Base-by-base conservation (phyloP, 1,140 invertebrate species). In the Ganaspis sp. region DNA sequence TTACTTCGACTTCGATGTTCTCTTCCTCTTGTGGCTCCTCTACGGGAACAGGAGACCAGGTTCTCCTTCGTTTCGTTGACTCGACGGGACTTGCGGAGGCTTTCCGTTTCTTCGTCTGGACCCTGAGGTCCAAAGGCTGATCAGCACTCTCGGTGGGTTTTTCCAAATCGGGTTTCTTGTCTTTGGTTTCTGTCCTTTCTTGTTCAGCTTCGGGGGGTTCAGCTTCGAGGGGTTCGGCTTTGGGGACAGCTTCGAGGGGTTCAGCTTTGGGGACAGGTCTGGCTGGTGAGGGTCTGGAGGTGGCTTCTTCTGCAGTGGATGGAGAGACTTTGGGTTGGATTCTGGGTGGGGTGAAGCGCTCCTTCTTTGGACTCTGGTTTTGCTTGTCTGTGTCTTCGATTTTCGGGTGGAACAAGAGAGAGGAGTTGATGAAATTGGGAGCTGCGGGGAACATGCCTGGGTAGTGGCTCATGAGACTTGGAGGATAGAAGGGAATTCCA, bases 51-150 rank as follows among this genome's bases (percentile, higher is more conserved):
- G 58, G 58, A 8, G 58, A 64, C 3, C 5, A 21, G 15, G 12
- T 29, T 0, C 23, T 26, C 58, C 29, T 64, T 5, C 5, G 71
- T 4, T 78, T 79, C 12, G 70, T 71, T 5, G 69, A 80, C 15
- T 78, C 74, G 1, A 45, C 29, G 9, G 82, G 86, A 26, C n/a
- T n/a, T n/a, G n/a, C n/a, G 90, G 87, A 71, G 88, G 88, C 12
- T 92, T 34, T 89, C 12, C 88, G 89, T 80, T 91, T 92, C 81
- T 92, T 93, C 72, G 92, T 88, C 49, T 92, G 90, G 0, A 95
- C 91, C 58, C 94, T 94, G n/a, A 96, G 91, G 88, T 97, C 96
- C 29, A 97, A 83, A 0, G 95, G 95, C 84, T 95, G 93, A 76
- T 96, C 95, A 15, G 29, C 0, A 23, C 11, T 9, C 12, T 80